These are phyloP conservation scores for Torymus aiolomorphi DNA, from an alignment of 2,888 invertebrate species.

Conservation along the genomic window DNA sequence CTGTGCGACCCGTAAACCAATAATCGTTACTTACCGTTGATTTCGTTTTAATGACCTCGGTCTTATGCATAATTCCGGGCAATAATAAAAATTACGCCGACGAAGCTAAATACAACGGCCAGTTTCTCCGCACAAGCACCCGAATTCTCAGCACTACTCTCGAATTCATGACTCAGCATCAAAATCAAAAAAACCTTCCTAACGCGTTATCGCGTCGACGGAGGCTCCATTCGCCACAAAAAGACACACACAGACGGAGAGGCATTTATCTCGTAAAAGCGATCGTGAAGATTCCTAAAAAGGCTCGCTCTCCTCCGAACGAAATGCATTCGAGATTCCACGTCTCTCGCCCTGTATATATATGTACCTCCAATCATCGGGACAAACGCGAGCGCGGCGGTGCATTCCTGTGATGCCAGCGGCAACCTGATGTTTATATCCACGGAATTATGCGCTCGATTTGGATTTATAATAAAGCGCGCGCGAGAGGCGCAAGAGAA, in stretches of 20 bases:
- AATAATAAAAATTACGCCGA: slow-evolving; percentile 25
- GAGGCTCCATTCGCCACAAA: not conserved
- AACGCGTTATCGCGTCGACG: slow-evolving; percentile 7
- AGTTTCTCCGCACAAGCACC: not conserved
- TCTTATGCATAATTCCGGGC: slow-evolving; percentile 6
- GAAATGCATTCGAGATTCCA: slow-evolving; percentile 18
- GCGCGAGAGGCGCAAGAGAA: slow-evolving; percentile 65
- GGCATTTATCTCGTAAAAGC: slow-evolving; percentile 28
- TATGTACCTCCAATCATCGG: slow-evolving; percentile 24
- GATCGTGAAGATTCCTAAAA: slow-evolving; percentile 45
- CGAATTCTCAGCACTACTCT: too few species aligned
- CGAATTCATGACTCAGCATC: too few species aligned
- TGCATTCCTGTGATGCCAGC: slow-evolving; percentile 26
- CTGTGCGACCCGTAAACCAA: not conserved
- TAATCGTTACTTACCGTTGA: slow-evolving; percentile 28
- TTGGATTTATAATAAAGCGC: slow-evolving; percentile 72
- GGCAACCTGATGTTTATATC: slow-evolving; percentile 65
- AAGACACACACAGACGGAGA: not conserved
- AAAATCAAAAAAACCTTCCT: slow-evolving; percentile 29
- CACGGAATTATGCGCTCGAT: slow-evolving; percentile 68
- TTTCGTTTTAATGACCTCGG: slow-evolving; percentile 17
- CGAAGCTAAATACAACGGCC: slow-evolving; percentile 18
- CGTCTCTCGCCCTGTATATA: not conserved
- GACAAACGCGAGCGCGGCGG: slow-evolving; percentile 7
- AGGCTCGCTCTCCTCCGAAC: slow-evolving; percentile 12